Evolutionary conservation across 2,888 invertebrate genomes (phyloP), one percentile per base, ranked within the genome.

Genomic region (Campoplex nolae): DNA sequence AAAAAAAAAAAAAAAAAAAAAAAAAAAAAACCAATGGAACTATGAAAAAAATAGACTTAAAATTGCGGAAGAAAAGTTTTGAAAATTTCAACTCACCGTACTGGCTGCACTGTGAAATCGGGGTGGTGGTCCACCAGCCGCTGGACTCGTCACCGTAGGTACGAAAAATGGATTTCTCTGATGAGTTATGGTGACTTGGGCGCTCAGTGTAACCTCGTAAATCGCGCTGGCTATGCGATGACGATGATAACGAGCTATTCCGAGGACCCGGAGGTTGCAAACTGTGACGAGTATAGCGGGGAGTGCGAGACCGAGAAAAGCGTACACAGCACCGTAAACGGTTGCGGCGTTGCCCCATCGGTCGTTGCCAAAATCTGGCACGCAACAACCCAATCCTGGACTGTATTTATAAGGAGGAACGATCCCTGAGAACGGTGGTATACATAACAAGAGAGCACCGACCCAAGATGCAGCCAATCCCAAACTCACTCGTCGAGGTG

Each of bases 161-260:
- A 97, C 95, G 88, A 96, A 96, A 93, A 97, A 97, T 11, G 97
- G 97, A 92, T 97, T 97, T 88, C 97, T 95, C 93, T 97, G 97
- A 92, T 97, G 97, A 0, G 97, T 97, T 90, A 97, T 97, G 74
- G 97, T 97, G 89, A 97, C 97, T 95, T 98, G 97, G 0, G 97
- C 97, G 11, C 97, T 97, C 77, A 98, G 94, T 0, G 97, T 97
- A 65, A 97, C 97, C 95, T 98, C 97, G 94, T 97, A 97, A 89
- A 98, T 97, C 38, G 98, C 97, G 70, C 97, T 97, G 45, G 97
- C 97, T 90, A 98, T 98, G 85, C 97, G 96, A 93, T 98, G 97
- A 8, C 97, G 96, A 92, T 98, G 98, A 93, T 97, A 97, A 11
- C 95, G 94, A 3, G 96, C 96, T 75, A 96, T 96, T 84, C 95